Base-by-base conservation (phyloP, 2,797 vertebrate species). In the Clamator glandarius region DNA sequence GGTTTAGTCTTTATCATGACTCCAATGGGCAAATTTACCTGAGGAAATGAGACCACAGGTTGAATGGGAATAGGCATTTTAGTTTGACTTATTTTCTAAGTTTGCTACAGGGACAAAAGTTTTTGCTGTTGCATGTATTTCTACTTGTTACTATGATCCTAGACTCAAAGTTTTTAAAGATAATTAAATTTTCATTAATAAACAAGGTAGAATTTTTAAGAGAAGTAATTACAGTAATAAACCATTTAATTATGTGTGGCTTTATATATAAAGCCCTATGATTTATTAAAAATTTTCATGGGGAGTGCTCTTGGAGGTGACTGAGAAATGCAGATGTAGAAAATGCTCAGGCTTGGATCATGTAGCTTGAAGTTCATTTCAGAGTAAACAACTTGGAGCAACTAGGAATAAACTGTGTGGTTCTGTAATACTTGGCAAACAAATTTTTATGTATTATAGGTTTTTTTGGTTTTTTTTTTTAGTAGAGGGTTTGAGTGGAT, bases 1-100 rank as follows among this genome's bases (percentile, higher is more conserved):
- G 70, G 58, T 74, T 93, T 92, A 76, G 55, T 85, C 78, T 94
- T 96, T 93, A 84, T 85, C 84, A 62, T 67, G 67, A 95, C n/a
- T 42, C 63, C 78, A 84, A 25, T 76, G 84, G 89, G 41, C 46
- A 91, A 88, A 79, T 91, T 91, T 91, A 70, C 41, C 90, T 17
- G 29, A 55, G 44, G 63, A 96, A 93, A 89, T 52, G 33, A 87
- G 46, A 28, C 61, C 91, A 11, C 2, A 39, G 69, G 42, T 84
- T 80, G 39, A 80, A 55, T 6, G 24, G 69, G 76, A 93, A 33
- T 39, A 74, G 12, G 12, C 25, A 79, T 77, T 74, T 79, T 70
- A n/a, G 16, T 42, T 70, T 92, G 33, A 69, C 72, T 81, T 74
- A 58, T 6, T 61, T 85, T 68, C 72, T 51, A 26, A 36, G 44